Conservation (phyloP, 2,113 vertebrate species). For the Campylorhamphus procurvoides region DNA sequence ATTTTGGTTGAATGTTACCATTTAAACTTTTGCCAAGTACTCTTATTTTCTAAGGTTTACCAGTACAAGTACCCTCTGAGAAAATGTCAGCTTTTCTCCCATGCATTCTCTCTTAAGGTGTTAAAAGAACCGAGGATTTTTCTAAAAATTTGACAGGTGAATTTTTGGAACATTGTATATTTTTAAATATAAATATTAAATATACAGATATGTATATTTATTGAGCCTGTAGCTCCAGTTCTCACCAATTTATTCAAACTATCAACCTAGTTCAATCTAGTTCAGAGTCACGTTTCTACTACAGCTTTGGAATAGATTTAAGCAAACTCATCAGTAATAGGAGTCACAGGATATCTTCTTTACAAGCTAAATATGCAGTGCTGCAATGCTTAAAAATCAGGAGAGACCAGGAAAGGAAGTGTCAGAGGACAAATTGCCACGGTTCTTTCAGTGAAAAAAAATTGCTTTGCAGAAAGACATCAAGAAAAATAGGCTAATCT, state of each 20-base stretch:
- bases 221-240: background rate
- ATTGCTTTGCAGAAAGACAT: background rate
- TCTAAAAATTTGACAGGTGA: background rate
- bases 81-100: background rate
- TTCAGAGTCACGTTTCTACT: background rate
- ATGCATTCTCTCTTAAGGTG: background rate
- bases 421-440: background rate
- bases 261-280: background rate
- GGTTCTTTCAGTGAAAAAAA: background rate
- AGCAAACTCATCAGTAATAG: background rate
- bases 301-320: background rate
- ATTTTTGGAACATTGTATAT: background rate
- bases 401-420: background rate
- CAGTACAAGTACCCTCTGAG: background rate
- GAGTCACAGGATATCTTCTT: background rate
- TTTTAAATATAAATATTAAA: background rate
- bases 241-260: background rate
- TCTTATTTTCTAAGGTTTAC: background rate
- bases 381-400: background rate
- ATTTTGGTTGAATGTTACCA: background rate
- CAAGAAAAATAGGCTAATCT: background rate
- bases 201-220: no score
- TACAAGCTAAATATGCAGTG: background rate
- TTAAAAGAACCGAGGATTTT: background rate
- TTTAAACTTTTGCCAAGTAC: background rate